Conservation (phyloP, 2,113 vertebrate species). For the Synodontis membranacea region DNA sequence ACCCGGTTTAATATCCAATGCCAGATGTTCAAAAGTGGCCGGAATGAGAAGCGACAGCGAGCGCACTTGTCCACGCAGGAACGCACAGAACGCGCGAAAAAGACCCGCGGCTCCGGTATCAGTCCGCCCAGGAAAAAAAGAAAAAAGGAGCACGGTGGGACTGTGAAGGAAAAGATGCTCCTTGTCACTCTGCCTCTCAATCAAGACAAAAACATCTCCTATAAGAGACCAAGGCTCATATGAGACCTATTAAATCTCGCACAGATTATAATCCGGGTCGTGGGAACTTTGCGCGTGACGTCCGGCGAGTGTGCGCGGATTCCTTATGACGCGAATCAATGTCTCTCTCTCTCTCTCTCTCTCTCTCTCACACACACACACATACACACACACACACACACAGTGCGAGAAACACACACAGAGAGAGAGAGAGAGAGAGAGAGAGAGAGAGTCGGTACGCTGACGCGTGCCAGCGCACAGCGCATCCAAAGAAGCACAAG, state of each 20-base stretch:
- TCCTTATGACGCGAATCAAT: not conserved
- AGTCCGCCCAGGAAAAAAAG: constrained; percentile 5
- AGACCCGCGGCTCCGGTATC: not conserved
- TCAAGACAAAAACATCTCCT: constrained; percentile 9
- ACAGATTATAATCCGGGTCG: constrained; percentile 19
- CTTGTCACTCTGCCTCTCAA: constrained; percentile 48
- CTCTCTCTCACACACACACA: constrained; percentile 2
- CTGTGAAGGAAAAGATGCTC: constrained; percentile 48
- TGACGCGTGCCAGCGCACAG: not conserved
- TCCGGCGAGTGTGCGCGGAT: constrained; percentile 12
- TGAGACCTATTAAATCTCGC: constrained; percentile 7
- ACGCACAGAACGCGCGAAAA: constrained; percentile 2
- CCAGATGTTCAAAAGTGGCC: constrained; percentile 29
- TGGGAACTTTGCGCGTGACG: constrained; percentile 31
- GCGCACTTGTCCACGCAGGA: constrained; percentile 18
- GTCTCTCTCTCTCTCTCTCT: constrained; percentile 22
- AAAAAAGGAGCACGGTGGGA: constrained; percentile 37
- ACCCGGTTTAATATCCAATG: constrained; percentile 14
- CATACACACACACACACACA: not conserved
- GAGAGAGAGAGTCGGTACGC: not conserved
- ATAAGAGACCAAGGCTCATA: constrained; percentile 13
- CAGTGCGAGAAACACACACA: not conserved
- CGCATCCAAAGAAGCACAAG: not conserved
- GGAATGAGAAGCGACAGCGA: constrained; percentile 12
- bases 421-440: not conserved